Percentiles rank a stretch among this genome's conserved stretches.
Evolutionary conservation across 2,888 invertebrate genomes (phyloP).

Genomic region (Nephrotoma flavescens): DNA sequence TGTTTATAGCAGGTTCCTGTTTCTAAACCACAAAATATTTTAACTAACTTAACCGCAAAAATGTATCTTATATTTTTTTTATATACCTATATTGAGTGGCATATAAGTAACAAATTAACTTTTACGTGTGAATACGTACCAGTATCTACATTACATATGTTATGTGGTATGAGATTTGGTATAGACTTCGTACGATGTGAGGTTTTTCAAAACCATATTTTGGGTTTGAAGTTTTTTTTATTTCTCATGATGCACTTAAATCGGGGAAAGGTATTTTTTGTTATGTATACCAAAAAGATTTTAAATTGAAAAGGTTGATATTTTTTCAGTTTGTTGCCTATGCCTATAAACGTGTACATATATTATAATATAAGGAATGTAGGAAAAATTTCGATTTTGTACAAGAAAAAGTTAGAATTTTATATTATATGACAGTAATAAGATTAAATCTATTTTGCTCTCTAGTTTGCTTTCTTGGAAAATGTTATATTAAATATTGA

Average conservation of each 20-base stretch:
- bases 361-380: neutral
- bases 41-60: neutral
- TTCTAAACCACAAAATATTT: neutral
- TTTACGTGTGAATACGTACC: neutral
- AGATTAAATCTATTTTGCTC: neutral
- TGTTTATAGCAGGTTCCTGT: neutral
- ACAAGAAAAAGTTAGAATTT: neutral
- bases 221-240: neutral
- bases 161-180: too few relatives aligned
- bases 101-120: neutral
- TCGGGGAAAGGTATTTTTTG: neutral
- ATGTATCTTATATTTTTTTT: neutral
- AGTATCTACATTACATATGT: too few relatives aligned
- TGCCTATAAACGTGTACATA: neutral
- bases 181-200: neutral
- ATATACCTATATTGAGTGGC: neutral
- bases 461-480: neutral
- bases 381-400: neutral
- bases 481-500: neutral
- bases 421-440: neutral
- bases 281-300: neutral
- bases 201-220: neutral
- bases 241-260: neutral
- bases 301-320: neutral
- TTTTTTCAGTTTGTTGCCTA: neutral